phyloP scores from a whole-genome alignment of 2,797 vertebrate species.

The Girardinus metallicus region DNA sequence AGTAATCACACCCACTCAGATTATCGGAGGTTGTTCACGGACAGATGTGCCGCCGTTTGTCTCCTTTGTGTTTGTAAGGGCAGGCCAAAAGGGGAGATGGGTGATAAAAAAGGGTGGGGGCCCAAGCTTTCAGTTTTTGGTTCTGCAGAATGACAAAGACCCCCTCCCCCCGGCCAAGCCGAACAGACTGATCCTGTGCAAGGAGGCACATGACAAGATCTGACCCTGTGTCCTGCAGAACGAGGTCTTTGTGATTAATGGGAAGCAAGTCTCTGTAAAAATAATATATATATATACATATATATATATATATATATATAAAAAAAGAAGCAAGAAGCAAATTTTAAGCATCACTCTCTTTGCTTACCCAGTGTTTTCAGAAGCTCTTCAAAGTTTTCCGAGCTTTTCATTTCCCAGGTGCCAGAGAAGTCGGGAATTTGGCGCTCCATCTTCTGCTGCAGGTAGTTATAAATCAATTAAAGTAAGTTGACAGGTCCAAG shows the following conservation, averaged over 20 bases:
- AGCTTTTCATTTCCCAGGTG: slow-evolving; percentile 92
- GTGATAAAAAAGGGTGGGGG: slow-evolving; percentile 39
- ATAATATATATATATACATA: no score
- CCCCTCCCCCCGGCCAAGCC: slow-evolving; percentile 46
- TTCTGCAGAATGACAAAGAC: slow-evolving; percentile 75
- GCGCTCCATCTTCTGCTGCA: slow-evolving; percentile 74
- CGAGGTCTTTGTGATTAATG: not conserved
- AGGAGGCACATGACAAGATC: slow-evolving; percentile 35
- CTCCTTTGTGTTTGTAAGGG: slow-evolving; percentile 70
- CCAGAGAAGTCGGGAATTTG: slow-evolving; percentile 90
- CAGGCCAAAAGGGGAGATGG: slow-evolving; percentile 43
- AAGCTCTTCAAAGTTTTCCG: slow-evolving; percentile 94
- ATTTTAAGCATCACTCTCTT: not conserved
- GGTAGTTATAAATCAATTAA: slow-evolving; percentile 1
- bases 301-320: no score
- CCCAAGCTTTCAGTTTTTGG: slow-evolving; percentile 71
- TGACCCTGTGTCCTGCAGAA: slow-evolving; percentile 31
- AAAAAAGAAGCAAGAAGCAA: not conserved
- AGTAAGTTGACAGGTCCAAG: slow-evolving; percentile 45
- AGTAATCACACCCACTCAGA: slow-evolving; percentile 18
- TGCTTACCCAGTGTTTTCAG: slow-evolving; percentile 90
- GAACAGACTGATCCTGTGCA: slow-evolving; percentile 44
- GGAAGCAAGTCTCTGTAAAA: not conserved
- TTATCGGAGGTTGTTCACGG: slow-evolving; percentile 51
- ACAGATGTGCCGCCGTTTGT: slow-evolving; percentile 80